These are phyloP conservation scores for Amphipyra tragopoginis DNA, from an alignment of 2,888 invertebrate genomes.

Conservation along the genomic window DNA sequence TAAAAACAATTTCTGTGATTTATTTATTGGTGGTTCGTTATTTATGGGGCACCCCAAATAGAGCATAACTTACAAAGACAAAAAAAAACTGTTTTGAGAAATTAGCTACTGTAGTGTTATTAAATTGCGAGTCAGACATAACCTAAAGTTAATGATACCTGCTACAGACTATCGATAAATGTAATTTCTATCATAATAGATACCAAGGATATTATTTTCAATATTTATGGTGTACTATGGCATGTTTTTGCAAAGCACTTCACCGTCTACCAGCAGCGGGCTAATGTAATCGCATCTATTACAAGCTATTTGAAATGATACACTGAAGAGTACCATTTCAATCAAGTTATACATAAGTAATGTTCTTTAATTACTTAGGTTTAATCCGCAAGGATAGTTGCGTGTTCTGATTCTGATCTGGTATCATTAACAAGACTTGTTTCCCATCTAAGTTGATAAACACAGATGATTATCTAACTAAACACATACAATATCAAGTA, in stretches of 20 bases:
- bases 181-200: no score
- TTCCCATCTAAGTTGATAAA: conserved; percentile 12
- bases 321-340: neutral
- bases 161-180: no score
- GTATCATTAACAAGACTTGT: neutral
- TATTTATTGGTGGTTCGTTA: conserved; percentile 58
- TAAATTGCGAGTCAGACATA: no score
- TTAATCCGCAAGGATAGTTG: conserved; percentile 2
- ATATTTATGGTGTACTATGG: neutral
- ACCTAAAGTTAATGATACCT: no score
- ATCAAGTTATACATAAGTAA: neutral
- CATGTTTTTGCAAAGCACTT: neutral
- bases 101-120: no score
- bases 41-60: conserved; percentile 50
- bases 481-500: conserved; percentile 16
- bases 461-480: conserved; percentile 16
- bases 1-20: conserved; percentile 68
- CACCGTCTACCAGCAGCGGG: no score
- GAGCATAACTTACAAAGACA: conserved; percentile 1
- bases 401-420: neutral
- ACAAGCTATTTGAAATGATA: neutral
- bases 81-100: neutral
- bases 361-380: no score
- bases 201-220: no score
- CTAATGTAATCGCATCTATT: neutral